These are phyloP conservation scores for Spinus olivaceus DNA, from an alignment of 2,797 vertebrate genomes.

Conservation along the genomic window DNA sequence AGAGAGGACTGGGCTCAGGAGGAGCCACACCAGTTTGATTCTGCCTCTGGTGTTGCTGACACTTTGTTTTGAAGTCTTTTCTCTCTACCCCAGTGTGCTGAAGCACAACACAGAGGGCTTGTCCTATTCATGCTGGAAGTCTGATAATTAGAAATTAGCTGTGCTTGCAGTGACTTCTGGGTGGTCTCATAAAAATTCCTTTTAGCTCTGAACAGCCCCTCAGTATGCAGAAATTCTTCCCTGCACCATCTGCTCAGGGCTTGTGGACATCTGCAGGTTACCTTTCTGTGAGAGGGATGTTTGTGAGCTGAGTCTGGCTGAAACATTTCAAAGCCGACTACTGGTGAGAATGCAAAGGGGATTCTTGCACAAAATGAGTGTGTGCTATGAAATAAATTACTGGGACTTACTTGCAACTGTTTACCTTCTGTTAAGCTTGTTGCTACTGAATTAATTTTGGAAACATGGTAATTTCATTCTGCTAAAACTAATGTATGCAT, in stretches of 20 bases:
- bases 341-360: not conserved
- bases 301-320: not conserved
- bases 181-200: constrained; percentile 52
- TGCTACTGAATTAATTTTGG: not conserved
- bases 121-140: not conserved
- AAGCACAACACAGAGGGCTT: not conserved
- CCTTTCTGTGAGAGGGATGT: constrained; percentile 13
- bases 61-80: not conserved
- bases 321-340: not conserved
- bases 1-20: rapidly evolving
- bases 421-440: not conserved
- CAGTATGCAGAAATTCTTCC: constrained; percentile 8
- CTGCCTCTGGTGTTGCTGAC: not conserved
- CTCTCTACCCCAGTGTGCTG: not conserved
- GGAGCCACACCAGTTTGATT: not conserved
- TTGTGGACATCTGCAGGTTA: constrained; percentile 33
- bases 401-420: not conserved
- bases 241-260: constrained; percentile 55
- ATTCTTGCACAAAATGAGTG: not conserved
- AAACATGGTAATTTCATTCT: not conserved
- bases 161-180: constrained; percentile 29
- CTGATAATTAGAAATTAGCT: constrained; percentile 55
- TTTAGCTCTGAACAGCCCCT: constrained; percentile 20
- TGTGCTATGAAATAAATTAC: constrained; percentile 1
- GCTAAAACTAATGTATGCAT: not conserved